These are phyloP conservation scores for Athene cunicularia DNA, from an alignment of 2,113 vertebrate species.

Conservation along the genomic window DNA sequence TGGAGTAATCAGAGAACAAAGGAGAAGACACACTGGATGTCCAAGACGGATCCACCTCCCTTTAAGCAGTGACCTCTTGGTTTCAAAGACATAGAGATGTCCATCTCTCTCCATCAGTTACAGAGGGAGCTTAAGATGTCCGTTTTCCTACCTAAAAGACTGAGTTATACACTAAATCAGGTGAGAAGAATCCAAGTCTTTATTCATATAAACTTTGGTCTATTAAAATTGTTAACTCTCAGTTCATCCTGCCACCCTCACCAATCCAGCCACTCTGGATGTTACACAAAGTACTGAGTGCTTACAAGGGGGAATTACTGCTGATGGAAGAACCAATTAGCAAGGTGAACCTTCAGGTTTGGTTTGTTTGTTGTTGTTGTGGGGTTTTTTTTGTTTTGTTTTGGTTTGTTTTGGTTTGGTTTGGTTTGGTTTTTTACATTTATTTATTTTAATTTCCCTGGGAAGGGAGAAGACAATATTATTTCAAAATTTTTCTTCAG, in stretches of 20 bases:
- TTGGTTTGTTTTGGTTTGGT: no score
- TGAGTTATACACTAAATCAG: neutral
- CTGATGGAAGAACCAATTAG: accelerated
- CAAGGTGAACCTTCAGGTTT: accelerated
- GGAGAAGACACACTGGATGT: neutral
- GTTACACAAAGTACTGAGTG: accelerated
- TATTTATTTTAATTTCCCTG: no score
- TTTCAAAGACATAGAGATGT: neutral
- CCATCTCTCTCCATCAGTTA: neutral
- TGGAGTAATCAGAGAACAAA: neutral
- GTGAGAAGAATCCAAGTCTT: neutral
- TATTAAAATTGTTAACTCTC: neutral
- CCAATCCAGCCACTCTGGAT: neutral
- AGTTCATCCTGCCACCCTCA: neutral
- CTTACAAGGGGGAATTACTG: neutral
- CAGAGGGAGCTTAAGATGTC: neutral
- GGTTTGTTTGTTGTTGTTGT: no score
- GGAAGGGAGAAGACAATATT: neutral
- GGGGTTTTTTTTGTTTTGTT: accelerated
- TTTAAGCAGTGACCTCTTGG: accelerated
- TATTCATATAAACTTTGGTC: neutral
- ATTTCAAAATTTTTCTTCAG: neutral
- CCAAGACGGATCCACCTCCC: neutral
- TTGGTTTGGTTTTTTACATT: no score
- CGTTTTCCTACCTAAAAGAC: neutral